Conservation (phyloP, 64 coral and sea anemone genomes). For the Porites australiensis region DNA sequence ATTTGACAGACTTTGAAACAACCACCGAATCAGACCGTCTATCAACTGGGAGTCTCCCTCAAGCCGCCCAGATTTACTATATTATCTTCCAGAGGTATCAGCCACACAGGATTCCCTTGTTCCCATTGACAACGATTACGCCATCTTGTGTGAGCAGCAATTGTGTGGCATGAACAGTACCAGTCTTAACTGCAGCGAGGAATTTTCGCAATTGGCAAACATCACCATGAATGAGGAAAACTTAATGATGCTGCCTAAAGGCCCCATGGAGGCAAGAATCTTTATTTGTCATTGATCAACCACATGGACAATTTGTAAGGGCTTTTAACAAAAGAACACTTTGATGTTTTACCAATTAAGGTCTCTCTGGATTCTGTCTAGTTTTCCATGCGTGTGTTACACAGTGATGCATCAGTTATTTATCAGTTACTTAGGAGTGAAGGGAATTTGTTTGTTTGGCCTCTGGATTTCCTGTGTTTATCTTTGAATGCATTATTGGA, state of each 20-base stretch:
- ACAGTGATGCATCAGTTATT: too few relatives aligned
- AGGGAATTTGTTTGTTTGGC: too few relatives aligned
- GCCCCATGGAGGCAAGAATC: slow-evolving; percentile 39
- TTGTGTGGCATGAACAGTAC: slow-evolving; percentile 41
- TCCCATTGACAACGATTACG: slow-evolving; percentile 42
- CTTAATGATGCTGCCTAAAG: slow-evolving; percentile 44
- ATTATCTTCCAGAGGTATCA: slow-evolving; percentile 62
- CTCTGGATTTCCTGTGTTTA: too few relatives aligned
- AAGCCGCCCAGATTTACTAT: slow-evolving; percentile 65
- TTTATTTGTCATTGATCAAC: slow-evolving; percentile 61
- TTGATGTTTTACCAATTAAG: slow-evolving; percentile 17
- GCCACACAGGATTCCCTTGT: slow-evolving; percentile 56
- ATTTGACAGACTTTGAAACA: too few relatives aligned
- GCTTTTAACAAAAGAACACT: not conserved
- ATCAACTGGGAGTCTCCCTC: slow-evolving; percentile 49
- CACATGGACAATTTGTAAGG: too few relatives aligned
- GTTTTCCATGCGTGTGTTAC: too few relatives aligned
- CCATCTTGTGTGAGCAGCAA: slow-evolving; percentile 36
- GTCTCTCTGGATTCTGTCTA: too few relatives aligned
- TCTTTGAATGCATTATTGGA: too few relatives aligned
- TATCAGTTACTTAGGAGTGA: too few relatives aligned
- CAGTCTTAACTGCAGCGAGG: slow-evolving; percentile 35
- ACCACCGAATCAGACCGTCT: too few relatives aligned
- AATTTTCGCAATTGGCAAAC: slow-evolving; percentile 58
- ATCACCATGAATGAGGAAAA: slow-evolving; percentile 60